These are phyloP conservation scores for Platycheirus albimanus DNA, from an alignment of 2,888 invertebrate genomes.

Conservation along the genomic window DNA sequence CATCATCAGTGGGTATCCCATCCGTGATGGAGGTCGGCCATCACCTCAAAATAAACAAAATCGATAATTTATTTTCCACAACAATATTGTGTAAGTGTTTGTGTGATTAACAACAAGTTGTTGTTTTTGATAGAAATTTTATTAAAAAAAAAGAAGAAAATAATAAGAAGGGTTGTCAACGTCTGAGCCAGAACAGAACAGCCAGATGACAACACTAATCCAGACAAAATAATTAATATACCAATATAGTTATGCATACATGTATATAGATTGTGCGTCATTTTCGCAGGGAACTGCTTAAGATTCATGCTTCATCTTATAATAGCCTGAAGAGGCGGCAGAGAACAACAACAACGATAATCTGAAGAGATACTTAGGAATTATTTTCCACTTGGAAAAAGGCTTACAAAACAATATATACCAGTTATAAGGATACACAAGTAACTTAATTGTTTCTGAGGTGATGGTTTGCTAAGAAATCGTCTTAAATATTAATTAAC, in stretches of 20 bases:
- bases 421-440: constrained; percentile 9
- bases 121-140: constrained; percentile 26
- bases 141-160: too few species aligned
- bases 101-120: constrained; percentile 31
- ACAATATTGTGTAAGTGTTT: constrained; percentile 7
- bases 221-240: constrained; percentile 14
- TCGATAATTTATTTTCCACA: constrained; percentile 66
- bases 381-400: constrained; percentile 25
- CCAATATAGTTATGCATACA: neutral
- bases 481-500: constrained; percentile 15
- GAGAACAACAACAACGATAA: constrained; percentile 6
- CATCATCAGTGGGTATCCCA: constrained; percentile 19
- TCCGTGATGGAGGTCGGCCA: constrained; percentile 11
- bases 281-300: constrained; percentile 17
- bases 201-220: neutral
- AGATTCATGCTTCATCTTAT: constrained; percentile 21
- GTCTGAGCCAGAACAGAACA: neutral
- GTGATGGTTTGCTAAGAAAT: constrained; percentile 11
- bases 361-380: constrained; percentile 16
- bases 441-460: constrained; percentile 17
- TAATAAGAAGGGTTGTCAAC: neutral
- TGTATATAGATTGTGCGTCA: constrained; percentile 40
- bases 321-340: neutral
- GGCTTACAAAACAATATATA: constrained; percentile 15
- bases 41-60: constrained; percentile 54